Evolutionary conservation across 2,888 invertebrate genomes (phyloP), one percentile per base, ranked within the genome.

Genomic region (Volucella bombylans): DNA sequence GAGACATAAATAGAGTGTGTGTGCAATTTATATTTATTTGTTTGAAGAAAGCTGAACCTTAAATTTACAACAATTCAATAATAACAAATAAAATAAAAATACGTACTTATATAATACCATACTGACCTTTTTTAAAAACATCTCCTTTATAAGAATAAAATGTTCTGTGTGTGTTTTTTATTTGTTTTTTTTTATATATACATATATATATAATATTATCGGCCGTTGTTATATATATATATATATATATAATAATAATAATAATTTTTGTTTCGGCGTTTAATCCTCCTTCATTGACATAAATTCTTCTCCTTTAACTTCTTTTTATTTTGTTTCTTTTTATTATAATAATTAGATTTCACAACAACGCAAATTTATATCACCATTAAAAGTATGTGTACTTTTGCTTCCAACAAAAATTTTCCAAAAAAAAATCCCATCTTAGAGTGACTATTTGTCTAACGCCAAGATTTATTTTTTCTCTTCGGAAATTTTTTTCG

Each of bases 401-500:
- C 31, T 39, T 31, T 41, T 31, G 31, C 31, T 31, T 31, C 6
- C 4, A 31, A 31, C 31, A 31, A 45, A 12, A 38, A 18, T 18
- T 52, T 43, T 61, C 52, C 52, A 52, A 52, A 62, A 62, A 52
- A 69, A 69, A 79, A 83, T 83, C 82, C 74, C 82, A 79, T 74
- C 79, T 74, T 64, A 79, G 79, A 79, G 69, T 74, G 55, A 83
- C 69, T 83, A 79, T 72, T 72, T 74, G 31, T 31, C 6, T 31
- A 31, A 31, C 1, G 52, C 12, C 12, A 45, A 10, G n/a, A 6
- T 54, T 54, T 1, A 31, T 43, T 45, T 57, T 57, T 14, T 71
- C 23, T 31, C 14, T 71, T 18, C 57, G 31, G 6, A 31, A 31
- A 31, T 31, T 31, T 6, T 6, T 6, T 31, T 31, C 31, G 31